Conservation (phyloP, 2,113 vertebrate genomes). For the Phalacrocorax pelagicus region DNA sequence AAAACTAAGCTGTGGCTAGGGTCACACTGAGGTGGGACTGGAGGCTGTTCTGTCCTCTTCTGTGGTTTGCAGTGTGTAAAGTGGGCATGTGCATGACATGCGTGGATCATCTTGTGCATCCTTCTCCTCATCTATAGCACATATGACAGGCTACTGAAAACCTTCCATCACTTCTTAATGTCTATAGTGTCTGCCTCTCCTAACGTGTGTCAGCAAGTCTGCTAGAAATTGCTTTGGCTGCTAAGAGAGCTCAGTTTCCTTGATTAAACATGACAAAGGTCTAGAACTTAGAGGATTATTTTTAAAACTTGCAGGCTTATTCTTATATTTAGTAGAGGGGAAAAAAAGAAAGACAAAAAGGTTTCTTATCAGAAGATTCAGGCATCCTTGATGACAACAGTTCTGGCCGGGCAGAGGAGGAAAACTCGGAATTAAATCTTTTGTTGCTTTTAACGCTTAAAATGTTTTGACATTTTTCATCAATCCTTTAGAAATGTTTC, state of each 20-base stretch:
- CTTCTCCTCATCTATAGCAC: neutral
- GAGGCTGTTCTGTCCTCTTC: neutral
- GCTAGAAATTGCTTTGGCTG: neutral
- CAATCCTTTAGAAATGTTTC: conserved; percentile 56
- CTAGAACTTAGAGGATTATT: neutral
- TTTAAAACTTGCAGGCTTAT: neutral
- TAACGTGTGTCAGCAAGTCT: neutral
- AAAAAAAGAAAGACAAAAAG: neutral
- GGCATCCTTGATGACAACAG: conserved; percentile 6
- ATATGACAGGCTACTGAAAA: neutral
- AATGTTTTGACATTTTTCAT: conserved; percentile 47
- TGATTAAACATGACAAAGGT: neutral
- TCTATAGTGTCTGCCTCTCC: neutral
- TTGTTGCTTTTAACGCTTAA: conserved; percentile 45
- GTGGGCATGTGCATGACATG: fast-evolving
- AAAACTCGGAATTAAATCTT: conserved; percentile 14
- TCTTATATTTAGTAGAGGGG: neutral
- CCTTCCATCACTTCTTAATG: neutral
- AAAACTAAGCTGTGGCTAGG: neutral
- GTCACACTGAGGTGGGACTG: neutral
- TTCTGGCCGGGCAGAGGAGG: neutral
- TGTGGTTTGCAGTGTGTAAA: neutral
- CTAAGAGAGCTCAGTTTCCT: neutral
- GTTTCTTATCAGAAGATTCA: neutral
- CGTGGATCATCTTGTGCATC: neutral